Conservation (phyloP, 2,888 invertebrate species). For the Cyclophora punctaria region DNA sequence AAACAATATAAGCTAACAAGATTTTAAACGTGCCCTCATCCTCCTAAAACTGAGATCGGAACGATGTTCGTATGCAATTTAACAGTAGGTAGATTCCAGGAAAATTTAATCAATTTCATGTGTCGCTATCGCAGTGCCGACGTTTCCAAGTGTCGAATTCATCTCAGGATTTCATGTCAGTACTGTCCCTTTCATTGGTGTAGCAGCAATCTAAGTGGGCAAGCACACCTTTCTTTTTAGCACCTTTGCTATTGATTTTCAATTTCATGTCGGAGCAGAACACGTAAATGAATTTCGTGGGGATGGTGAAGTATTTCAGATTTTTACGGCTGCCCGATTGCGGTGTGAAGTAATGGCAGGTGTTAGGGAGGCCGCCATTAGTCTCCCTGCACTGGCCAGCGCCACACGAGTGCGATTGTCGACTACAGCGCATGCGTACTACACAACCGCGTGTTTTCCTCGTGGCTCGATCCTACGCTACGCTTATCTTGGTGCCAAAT, state of each 20-base stretch:
- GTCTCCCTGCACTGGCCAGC: slow-evolving; percentile 12
- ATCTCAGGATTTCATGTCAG: too few species aligned
- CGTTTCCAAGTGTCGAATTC: slow-evolving; percentile 37
- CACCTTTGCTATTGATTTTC: too few species aligned
- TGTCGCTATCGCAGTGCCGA: slow-evolving; percentile 11
- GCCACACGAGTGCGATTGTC: slow-evolving; percentile 12
- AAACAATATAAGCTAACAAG: slow-evolving; percentile 7
- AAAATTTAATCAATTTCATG: too few species aligned
- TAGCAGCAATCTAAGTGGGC: slow-evolving; percentile 4
- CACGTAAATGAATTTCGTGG: slow-evolving; percentile 46
- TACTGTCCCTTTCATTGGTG: slow-evolving; percentile 31
- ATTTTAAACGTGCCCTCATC: too few species aligned
- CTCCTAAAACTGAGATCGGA: too few species aligned
- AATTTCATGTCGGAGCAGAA: slow-evolving; percentile 39
- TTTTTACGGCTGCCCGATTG: slow-evolving; percentile 49
- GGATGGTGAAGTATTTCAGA: slow-evolving; percentile 53
- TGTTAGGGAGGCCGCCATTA: slow-evolving; percentile 19
- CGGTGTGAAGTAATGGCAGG: slow-evolving; percentile 31
- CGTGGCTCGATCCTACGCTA: slow-evolving; percentile 43
- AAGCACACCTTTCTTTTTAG: too few species aligned
- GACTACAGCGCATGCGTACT: slow-evolving; percentile 57
- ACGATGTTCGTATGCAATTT: too few species aligned
- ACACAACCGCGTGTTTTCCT: slow-evolving; percentile 60
- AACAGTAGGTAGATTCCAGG: too few species aligned
- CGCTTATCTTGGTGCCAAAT: slow-evolving; percentile 13